These are phyloP conservation scores for Macropis europaea DNA, from an alignment of 2,888 invertebrate species.

Conservation along the genomic window DNA sequence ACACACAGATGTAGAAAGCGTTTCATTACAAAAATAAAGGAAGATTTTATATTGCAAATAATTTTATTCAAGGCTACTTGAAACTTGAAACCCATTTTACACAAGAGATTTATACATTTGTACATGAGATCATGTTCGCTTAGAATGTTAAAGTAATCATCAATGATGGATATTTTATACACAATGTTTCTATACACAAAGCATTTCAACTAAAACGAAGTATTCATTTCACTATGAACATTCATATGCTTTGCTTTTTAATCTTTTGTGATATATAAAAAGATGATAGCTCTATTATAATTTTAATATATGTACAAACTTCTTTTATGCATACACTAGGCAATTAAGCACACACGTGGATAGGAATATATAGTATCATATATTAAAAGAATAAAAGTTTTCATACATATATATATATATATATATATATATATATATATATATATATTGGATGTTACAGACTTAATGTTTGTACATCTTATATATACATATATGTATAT, in stretches of 20 bases:
- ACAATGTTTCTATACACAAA: conserved; percentile 36
- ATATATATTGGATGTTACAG: too few species aligned
- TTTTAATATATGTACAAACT: conserved; percentile 39
- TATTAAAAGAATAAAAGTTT: conserved; percentile 41
- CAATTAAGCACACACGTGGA: conserved; percentile 33
- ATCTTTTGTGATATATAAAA: conserved; percentile 31
- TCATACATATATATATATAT: conserved; percentile 51
- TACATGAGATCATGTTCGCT: conserved; percentile 54
- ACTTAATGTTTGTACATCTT: too few species aligned
- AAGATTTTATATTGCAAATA: conserved; percentile 21
- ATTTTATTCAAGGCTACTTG: conserved; percentile 50
- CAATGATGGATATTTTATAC: conserved; percentile 41
- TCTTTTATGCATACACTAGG: conserved; percentile 19
- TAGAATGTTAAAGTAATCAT: conserved; percentile 43
- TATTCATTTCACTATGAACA: conserved; percentile 17
- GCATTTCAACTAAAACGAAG: conserved; percentile 18
- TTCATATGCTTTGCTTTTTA: conserved; percentile 18
- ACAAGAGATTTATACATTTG: conserved; percentile 55
- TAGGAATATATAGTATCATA: conserved; percentile 17
- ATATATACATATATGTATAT: too few species aligned
- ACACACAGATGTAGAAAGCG: background rate
- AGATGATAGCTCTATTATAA: conserved; percentile 11
- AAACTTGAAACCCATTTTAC: conserved; percentile 42
- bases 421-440: too few species aligned
- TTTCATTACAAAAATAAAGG: conserved; percentile 10